phyloP scores from a whole-genome alignment of 2,113 vertebrate species.

The Chionodraco myersi region DNA sequence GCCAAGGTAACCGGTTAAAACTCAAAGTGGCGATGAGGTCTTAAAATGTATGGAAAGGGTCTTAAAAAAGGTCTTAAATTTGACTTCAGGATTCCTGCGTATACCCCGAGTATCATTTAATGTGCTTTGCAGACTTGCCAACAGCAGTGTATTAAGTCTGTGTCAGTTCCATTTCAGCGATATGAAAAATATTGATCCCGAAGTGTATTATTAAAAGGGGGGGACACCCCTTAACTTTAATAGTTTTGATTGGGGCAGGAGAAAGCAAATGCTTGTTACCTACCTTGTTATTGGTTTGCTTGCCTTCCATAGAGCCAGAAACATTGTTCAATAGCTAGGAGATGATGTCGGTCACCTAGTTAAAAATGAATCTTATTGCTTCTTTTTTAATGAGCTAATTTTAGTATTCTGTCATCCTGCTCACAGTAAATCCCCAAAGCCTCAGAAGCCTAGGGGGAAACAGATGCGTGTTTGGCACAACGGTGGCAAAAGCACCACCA shows the following conservation, averaged over 20 bases:
- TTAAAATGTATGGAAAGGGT: no score
- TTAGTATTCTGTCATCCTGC: neutral
- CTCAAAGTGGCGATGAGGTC: no score
- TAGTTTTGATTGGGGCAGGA: no score
- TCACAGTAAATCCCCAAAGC: conserved; percentile 90
- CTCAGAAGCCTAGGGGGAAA: conserved; percentile 89
- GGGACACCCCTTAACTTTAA: no score
- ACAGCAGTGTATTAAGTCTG: neutral
- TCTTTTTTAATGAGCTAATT: neutral
- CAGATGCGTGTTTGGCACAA: conserved; percentile 91
- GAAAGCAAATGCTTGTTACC: no score
- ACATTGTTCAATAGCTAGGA: neutral
- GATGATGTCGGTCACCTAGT: neutral
- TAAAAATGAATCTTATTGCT: neutral
- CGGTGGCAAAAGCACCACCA: conserved; percentile 83
- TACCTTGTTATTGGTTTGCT: neutral
- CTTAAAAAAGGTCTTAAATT: no score
- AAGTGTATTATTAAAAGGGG: no score
- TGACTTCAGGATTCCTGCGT: no score
- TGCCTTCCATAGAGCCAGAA: neutral
- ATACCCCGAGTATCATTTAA: neutral
- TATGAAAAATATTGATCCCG: neutral
- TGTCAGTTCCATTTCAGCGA: neutral
- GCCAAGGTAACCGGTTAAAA: no score
- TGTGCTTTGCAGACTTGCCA: no score